These are phyloP conservation scores for Oreochromis niloticus DNA, from an alignment of 2,113 vertebrate genomes.

Conservation along the genomic window DNA sequence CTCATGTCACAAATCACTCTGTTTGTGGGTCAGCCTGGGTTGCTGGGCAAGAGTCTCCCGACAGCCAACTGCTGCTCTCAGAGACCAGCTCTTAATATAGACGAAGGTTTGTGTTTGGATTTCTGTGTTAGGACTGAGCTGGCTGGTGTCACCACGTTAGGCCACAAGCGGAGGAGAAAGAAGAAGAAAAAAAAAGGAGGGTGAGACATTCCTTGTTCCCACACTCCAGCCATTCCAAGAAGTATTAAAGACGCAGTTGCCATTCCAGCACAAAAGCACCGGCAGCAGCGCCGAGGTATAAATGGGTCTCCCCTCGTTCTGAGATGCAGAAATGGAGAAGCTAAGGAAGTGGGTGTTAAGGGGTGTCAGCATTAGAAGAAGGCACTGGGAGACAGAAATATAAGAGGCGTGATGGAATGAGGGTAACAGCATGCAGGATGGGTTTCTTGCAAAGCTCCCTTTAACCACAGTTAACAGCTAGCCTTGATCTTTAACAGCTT, in stretches of 20 bases:
- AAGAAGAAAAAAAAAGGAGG: neutral
- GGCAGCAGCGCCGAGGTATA: neutral
- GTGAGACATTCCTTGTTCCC: constrained; percentile 33
- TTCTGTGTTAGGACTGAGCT: constrained; percentile 5
- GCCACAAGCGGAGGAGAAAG: neutral
- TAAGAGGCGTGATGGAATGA: constrained; percentile 1
- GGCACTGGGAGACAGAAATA: constrained; percentile 18
- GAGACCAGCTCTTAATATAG: constrained; percentile 64
- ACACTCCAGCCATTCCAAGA: neutral
- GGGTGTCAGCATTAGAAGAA: neutral
- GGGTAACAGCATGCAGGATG: neutral
- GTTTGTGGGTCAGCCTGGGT: neutral
- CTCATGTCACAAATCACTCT: neutral
- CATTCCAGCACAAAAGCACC: neutral
- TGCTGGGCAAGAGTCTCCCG: constrained; percentile 29
- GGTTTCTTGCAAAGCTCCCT: constrained; percentile 16
- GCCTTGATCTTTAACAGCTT: constrained; percentile 30
- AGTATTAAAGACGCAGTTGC: neutral
- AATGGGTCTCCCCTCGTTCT: neutral
- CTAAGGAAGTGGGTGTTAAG: neutral
- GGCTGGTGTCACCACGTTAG: neutral
- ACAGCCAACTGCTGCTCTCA: constrained; percentile 56
- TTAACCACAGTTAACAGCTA: constrained; percentile 23
- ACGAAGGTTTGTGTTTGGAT: neutral
- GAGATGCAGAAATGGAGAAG: neutral